Conservation (phyloP, 2,797 vertebrate genomes). For the Phoxinus dragarum region DNA sequence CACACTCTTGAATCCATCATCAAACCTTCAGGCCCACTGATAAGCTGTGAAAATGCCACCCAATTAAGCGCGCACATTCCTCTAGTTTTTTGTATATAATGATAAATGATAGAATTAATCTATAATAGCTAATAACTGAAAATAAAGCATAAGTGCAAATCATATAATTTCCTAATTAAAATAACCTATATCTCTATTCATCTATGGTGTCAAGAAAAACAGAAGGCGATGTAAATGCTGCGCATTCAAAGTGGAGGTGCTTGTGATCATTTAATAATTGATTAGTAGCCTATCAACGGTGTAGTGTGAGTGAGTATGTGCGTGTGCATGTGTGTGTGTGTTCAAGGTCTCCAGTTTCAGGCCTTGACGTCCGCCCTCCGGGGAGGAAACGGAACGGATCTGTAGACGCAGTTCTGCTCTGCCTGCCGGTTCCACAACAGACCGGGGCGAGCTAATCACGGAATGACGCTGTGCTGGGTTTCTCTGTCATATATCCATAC, state of each 20-base stretch:
- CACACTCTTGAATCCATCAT: not conserved
- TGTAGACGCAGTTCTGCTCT: slow-evolving; percentile 76
- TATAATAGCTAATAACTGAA: not conserved
- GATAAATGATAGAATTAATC: not conserved
- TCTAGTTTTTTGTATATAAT: not conserved
- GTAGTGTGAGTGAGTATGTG: slow-evolving; percentile 29
- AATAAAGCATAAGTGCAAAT: not conserved
- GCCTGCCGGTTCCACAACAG: slow-evolving; percentile 82
- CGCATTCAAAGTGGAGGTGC: slow-evolving; percentile 34
- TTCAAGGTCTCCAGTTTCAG: slow-evolving; percentile 81
- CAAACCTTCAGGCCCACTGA: not conserved
- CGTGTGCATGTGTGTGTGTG: slow-evolving; percentile 28
- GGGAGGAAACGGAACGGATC: slow-evolving; percentile 80
- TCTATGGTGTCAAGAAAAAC: not conserved
- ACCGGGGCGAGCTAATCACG: slow-evolving; percentile 86
- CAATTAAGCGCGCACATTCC: not conserved
- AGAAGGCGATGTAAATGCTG: not conserved
- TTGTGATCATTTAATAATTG: slow-evolving; percentile 38
- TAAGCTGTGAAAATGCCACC: not conserved
- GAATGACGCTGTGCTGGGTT: slow-evolving; percentile 83
- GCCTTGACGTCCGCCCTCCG: slow-evolving; percentile 80
- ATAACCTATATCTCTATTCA: not conserved
- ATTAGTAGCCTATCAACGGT: slow-evolving; percentile 36
- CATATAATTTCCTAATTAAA: not conserved
- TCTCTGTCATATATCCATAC: slow-evolving; percentile 78